Evolutionary conservation across 2,888 invertebrate genomes (phyloP), one percentile per base, ranked within the genome.

Genomic region (Pogonocherus hispidulus): DNA sequence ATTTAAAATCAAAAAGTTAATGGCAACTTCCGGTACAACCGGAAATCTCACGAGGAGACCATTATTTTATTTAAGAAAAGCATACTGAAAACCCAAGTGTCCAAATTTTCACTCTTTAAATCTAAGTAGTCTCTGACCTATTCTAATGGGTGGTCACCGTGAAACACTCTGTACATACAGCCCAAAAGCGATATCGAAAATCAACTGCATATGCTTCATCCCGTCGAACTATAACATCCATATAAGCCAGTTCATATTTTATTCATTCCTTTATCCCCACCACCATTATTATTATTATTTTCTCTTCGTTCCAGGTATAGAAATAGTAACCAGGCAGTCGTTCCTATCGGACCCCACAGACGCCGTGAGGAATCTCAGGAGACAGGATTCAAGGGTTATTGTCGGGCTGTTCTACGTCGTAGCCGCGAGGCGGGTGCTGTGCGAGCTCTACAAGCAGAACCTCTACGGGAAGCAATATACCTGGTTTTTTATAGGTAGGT

Each of bases 321-420:
- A 98, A 87, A 98, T 99, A 79, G 95, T 97, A 71, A 97, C 97
- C 41, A 89, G 99, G 69, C 98, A 99, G 87, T 97, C 97, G 79
- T 99, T 99, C 85, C 90, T 98, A 66, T 97, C 97, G 60, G 98
- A 99, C 87, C 99, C 99, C 2, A 92, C 94, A 5, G 98, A 98
- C 85, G 98, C 98, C 14, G 98, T 99, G 52, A 90, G 96, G 73
- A 99, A 98, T 86, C 88, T 99, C 47, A 89, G 96, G 72, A 90
- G 98, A 55, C 98, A 98, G 85, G 99, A 99, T 86, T 98, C 99
- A 2, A 89, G 99, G 73, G 97, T 99, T 76, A 97, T 99, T 76
- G 97, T 99, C 22, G 99, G 99, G 0, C 89, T 99, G 62, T 99
- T 99, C 88, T 99, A 99, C 87, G 99, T 98, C 67, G 97, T 97